Conservation (phyloP, 2,797 vertebrate genomes). For the Paguma larvata region DNA sequence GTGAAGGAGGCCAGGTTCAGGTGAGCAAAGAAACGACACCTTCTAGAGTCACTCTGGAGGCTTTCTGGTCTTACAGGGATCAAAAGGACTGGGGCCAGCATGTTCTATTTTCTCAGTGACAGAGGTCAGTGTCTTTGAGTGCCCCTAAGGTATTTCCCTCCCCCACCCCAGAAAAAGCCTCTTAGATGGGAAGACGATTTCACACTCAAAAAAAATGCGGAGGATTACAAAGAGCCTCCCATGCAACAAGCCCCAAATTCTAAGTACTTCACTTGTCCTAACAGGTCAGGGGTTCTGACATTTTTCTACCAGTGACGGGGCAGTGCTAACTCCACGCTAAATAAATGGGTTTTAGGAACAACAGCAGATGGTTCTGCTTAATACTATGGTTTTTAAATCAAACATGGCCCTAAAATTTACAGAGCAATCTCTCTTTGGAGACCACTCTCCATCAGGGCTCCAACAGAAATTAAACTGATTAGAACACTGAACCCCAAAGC, state of each 20-base stretch:
- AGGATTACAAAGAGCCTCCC: neutral
- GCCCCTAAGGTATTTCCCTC: neutral
- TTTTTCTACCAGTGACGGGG: neutral
- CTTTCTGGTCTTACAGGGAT: neutral
- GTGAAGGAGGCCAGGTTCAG: neutral
- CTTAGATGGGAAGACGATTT: slow-evolving; percentile 37
- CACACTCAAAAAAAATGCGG: neutral
- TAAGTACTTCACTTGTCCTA: neutral
- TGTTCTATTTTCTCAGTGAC: neutral
- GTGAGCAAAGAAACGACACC: neutral
- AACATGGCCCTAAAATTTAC: neutral
- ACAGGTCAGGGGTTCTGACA: neutral
- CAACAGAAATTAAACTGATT: neutral
- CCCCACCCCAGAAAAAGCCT: neutral
- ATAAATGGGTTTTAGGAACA: slow-evolving; percentile 38
- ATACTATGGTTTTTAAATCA: slow-evolving; percentile 25
- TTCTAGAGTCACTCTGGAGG: neutral
- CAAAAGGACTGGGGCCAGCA: neutral
- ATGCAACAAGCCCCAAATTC: neutral
- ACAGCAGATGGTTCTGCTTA: neutral
- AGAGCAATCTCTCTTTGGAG: slow-evolving; percentile 12
- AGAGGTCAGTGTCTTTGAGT: slow-evolving; percentile 3
- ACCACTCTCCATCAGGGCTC: neutral
- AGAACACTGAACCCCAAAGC: neutral
- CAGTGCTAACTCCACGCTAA: slow-evolving; percentile 13